These are phyloP conservation scores for Equus przewalskii DNA, from an alignment of 2,113 vertebrate species.

Conservation along the genomic window DNA sequence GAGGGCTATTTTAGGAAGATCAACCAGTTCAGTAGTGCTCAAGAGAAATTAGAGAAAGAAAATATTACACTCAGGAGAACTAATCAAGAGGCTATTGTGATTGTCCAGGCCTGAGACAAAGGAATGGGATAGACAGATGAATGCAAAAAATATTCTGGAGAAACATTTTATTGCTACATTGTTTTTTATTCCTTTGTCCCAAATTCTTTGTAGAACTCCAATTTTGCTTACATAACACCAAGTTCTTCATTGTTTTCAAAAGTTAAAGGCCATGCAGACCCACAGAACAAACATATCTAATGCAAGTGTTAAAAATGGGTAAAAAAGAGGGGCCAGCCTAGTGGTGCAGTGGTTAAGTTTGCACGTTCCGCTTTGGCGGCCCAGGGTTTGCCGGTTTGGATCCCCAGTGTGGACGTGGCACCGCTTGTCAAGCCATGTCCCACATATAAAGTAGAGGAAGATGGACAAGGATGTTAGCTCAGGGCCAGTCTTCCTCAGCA, in stretches of 20 bases:
- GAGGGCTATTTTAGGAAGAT: not conserved
- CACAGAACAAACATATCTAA: not conserved
- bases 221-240: not conserved
- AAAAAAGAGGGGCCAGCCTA: not conserved
- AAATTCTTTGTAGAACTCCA: not conserved
- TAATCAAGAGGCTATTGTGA: not conserved
- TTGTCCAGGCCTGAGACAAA: not conserved
- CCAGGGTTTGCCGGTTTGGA: too few species aligned
- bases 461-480: too few species aligned
- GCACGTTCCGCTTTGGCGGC: too few species aligned
- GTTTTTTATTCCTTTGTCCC: not conserved
- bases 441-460: too few species aligned
- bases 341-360: too few species aligned
- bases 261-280: not conserved
- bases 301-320: not conserved
- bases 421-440: too few species aligned
- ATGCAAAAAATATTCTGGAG: not conserved
- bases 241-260: not conserved
- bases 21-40: not conserved
- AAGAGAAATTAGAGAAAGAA: not conserved
- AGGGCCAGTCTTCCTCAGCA: too few species aligned
- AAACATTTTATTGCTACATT: not conserved
- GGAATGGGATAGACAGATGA: not conserved
- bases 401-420: too few species aligned
- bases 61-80: not conserved